These are phyloP conservation scores for Falco punctatus DNA, from an alignment of 2,113 vertebrate species.

Conservation along the genomic window DNA sequence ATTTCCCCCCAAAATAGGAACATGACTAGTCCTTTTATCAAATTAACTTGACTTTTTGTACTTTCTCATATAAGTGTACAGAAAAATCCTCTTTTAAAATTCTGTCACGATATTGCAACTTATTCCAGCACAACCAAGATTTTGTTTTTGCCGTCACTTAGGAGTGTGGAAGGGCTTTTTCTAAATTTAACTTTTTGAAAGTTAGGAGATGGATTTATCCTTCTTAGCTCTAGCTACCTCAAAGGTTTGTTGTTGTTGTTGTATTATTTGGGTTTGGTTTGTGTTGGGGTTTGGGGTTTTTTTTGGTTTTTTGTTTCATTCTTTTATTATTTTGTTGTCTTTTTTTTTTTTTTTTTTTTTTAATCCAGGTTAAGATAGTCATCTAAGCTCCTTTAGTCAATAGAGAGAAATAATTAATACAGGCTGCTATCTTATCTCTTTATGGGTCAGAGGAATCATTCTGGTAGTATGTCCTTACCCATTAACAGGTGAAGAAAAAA, in stretches of 20 bases:
- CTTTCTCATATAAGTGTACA: background rate
- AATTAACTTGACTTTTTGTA: background rate
- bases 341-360: too few relatives aligned
- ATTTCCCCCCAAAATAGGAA: background rate
- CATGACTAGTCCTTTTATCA: background rate
- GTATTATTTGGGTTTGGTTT: background rate
- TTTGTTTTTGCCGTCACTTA: background rate
- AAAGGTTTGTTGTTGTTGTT: background rate
- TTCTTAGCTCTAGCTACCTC: background rate
- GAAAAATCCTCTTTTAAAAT: background rate
- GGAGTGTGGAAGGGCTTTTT: fast-evolving
- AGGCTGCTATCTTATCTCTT: background rate
- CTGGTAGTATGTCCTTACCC: background rate
- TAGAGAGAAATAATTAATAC: background rate
- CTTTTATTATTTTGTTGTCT: too few relatives aligned
- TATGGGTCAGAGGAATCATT: background rate
- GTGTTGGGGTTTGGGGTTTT: fast-evolving
- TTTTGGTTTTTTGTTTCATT: too few relatives aligned
- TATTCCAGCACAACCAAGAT: background rate
- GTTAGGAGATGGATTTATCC: background rate
- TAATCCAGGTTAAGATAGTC: background rate
- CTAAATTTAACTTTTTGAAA: background rate
- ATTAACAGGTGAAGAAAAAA: background rate
- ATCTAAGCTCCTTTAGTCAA: background rate
- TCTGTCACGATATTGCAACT: background rate